Base-by-base conservation (phyloP, 2,797 vertebrate species). In the Tadarida brasiliensis region DNA sequence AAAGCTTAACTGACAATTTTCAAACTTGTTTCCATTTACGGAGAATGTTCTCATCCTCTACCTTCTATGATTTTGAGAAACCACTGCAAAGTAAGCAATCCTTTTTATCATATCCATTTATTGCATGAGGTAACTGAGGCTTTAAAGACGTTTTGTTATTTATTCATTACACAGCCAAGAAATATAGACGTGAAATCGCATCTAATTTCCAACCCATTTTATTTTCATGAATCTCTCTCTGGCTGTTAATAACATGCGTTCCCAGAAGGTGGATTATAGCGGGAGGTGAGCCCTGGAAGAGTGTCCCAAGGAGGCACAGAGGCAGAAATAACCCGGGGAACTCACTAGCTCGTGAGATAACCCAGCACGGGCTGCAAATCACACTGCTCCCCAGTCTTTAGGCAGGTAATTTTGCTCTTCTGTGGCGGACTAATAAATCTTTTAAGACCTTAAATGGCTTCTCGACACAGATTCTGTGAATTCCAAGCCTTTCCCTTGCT, bases 401-500 rank as follows among this genome's bases (percentile, higher is more conserved):
- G 28, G 39, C 30, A n/a, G 68, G 65, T 91, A 70, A 78, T 11
- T 96, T 97, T 94, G 87, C 94, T 96, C 93, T 65, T 85, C 94
- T 90, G 96, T 92, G 93, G 96, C 88, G 93, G 93, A 90, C 71
- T 82, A 87, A 89, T 96, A 94, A 19, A 56, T 96, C 85, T 94
- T 96, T 39, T 73, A 96, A 92, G 95, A 95, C 67, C 57, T 63
- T 65, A 87, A 92, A 80, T 0, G 63, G 94, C 96, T 97, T 95
- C 74, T 96, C 96, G 92, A 96, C 95, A 92, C 7, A 26, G 92
- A 44, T 68, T 74, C 33, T 94, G 96, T 93, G 61, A 96, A 95
- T 90, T 97, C 86, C 96, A 97, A 97, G 77, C 93, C 87, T 44
- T 98, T 97, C 39, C 47, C 22, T 89, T 81, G 30, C 87, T 89